Evolutionary conservation across 2,888 invertebrate genomes (phyloP), one percentile per base, ranked within the genome.

Genomic region (Eretmocerus hayati): DNA sequence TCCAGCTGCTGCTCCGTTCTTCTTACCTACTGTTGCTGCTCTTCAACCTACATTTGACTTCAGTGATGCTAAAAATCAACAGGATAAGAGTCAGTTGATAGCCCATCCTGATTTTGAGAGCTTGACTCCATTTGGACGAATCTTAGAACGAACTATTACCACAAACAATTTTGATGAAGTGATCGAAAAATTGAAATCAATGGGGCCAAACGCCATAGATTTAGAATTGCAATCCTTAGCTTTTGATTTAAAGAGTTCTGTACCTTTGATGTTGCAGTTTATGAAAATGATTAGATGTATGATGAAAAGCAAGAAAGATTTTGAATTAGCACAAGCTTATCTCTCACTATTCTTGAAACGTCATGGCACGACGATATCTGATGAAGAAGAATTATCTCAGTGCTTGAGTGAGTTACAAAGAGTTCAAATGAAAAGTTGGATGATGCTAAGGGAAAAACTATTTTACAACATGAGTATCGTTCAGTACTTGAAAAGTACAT

Each of bases 1-100:
- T 2, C 86, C 90, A 0, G 90, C 90, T 72, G 81, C 85, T 1
- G 96, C 94, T 0, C 97, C 97, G 0, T 99, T 99, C 75, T 97
- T 99, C 69, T 74, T 97, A 42, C 94, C 96, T 0, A 94, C 95
- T 0, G 78, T 94, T 47, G 81, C 90, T 0, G 86, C 89, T 2
- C 74, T 93, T 16, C 83, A 88, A 59, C 72, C 90, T 5, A 83
- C 85, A 66, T 96, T 96, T 69, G 89, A 88, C 66, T 67, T 87
- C 3, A 75, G 77, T 4, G 72, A 76, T 46, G 70, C 72, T 1
- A 72, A 74, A 22, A 67, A 65, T 11, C 60, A 72, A 2, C 65
- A 67, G 15, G 60, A 67, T 19, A 66, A 69, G 2, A 61, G 64
- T 2, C 81, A 79, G 62, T 59, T 85, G 4, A 58, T 81, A 23